Percentiles rank a stretch among this genome's conserved stretches.
Evolutionary conservation across 2,888 invertebrate genomes (phyloP).

Genomic region (Acanthococcus lagerstroemiae): DNA sequence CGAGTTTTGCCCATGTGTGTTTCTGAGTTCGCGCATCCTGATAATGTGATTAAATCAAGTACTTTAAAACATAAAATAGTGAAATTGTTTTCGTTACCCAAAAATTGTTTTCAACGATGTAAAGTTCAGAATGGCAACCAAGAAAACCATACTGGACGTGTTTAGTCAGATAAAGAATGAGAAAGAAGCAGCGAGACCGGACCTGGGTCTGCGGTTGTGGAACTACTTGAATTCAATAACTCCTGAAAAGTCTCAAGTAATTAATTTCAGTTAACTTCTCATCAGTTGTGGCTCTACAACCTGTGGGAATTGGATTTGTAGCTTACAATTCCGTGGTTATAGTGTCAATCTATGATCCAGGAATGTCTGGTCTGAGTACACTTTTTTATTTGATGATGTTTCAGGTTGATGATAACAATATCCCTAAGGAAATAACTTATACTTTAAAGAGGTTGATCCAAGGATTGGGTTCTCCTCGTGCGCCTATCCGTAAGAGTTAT

Average conservation of each 20-base stretch:
- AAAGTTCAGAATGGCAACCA: conserved; percentile 6
- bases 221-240: conserved; percentile 21
- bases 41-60: too few relatives aligned
- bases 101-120: too few relatives aligned
- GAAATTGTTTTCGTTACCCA: too few relatives aligned
- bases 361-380: too few relatives aligned
- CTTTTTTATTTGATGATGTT: too few relatives aligned
- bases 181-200: conserved; percentile 23
- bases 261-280: background rate
- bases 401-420: conserved; percentile 44
- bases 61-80: too few relatives aligned
- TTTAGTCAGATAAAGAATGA: conserved; percentile 29
- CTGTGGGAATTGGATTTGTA: background rate
- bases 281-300: background rate
- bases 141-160: conserved; percentile 32
- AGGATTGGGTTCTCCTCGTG: conserved; percentile 56
- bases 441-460: conserved; percentile 57
- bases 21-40: too few relatives aligned
- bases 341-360: too few relatives aligned
- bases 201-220: conserved; percentile 31
- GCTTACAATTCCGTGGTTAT: too few relatives aligned
- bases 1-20: too few relatives aligned
- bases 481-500: conserved; percentile 29
- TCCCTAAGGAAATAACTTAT: conserved; percentile 52
- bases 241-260: background rate